Evolutionary conservation across 2,113 vertebrate genomes (phyloP).

Genomic region (Stercorarius parasiticus): DNA sequence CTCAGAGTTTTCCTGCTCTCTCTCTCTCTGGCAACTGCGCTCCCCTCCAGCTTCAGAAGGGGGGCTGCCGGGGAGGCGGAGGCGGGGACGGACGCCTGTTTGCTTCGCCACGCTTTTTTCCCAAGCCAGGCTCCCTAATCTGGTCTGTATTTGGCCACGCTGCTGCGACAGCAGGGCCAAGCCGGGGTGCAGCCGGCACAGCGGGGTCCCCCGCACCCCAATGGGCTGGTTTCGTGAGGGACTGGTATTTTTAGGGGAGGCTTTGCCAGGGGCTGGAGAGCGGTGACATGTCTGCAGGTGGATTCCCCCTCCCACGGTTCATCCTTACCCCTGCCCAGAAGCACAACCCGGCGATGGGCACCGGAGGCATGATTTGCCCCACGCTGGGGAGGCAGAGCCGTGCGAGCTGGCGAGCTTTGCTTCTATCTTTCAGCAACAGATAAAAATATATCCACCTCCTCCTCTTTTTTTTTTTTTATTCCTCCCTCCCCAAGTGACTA

Average conservation of each 20-base stretch:
- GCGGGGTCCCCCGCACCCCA: background rate
- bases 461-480: background rate
- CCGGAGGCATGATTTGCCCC: background rate
- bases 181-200: background rate
- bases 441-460: background rate
- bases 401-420: background rate
- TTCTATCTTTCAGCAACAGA: background rate
- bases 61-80: background rate
- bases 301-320: rapidly evolving
- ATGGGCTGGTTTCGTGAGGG: background rate
- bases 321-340: background rate
- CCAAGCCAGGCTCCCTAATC: background rate
- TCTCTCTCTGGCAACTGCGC: background rate
- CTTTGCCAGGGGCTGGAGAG: background rate
- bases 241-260: rapidly evolving
- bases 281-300: background rate
- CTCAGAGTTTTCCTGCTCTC: background rate
- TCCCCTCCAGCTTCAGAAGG: background rate
- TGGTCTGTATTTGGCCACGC: background rate
- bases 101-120: background rate
- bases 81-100: background rate
- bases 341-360: background rate
- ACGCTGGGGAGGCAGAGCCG: rapidly evolving
- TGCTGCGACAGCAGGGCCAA: background rate
- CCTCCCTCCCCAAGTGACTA: background rate